phyloP scores from a whole-genome alignment of 2,797 vertebrate genomes.

The Hydrophis major region DNA sequence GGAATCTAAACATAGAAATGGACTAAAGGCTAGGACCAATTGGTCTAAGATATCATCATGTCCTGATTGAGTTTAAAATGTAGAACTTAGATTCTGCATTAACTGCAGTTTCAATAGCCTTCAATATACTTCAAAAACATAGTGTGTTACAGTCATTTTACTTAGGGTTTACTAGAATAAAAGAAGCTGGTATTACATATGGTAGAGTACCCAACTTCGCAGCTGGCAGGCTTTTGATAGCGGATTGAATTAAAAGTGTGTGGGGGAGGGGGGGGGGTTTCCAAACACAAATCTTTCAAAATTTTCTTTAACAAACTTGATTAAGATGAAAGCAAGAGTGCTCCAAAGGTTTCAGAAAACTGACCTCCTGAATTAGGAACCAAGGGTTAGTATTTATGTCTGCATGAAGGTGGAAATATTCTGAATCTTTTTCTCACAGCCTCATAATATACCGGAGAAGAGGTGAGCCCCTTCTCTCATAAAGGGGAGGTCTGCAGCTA shows the following conservation, averaged over 20 bases:
- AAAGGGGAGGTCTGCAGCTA: background rate
- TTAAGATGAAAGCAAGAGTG: background rate
- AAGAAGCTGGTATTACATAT: background rate
- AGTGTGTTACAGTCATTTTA: background rate
- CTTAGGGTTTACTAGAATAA: background rate
- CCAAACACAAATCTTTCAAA: background rate
- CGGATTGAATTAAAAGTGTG: background rate
- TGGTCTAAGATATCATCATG: background rate
- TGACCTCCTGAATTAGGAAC: background rate
- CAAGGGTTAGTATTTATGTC: background rate
- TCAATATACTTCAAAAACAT: background rate
- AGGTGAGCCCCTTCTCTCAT: background rate
- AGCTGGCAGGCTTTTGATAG: background rate
- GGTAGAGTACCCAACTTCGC: background rate
- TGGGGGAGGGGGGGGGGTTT: accelerated
- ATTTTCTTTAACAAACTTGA: background rate
- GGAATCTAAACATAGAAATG: background rate
- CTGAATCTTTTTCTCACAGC: background rate
- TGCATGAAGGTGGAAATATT: background rate
- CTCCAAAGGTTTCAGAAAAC: background rate
- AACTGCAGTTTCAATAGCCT: background rate
- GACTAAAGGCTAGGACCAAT: background rate
- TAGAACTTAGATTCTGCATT: background rate
- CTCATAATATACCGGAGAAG: background rate
- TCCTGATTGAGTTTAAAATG: background rate